Percentiles rank a stretch among this genome's conserved stretches.
Evolutionary conservation across 2,888 invertebrate genomes (phyloP).

Genomic region (Leucophenga maculata): DNA sequence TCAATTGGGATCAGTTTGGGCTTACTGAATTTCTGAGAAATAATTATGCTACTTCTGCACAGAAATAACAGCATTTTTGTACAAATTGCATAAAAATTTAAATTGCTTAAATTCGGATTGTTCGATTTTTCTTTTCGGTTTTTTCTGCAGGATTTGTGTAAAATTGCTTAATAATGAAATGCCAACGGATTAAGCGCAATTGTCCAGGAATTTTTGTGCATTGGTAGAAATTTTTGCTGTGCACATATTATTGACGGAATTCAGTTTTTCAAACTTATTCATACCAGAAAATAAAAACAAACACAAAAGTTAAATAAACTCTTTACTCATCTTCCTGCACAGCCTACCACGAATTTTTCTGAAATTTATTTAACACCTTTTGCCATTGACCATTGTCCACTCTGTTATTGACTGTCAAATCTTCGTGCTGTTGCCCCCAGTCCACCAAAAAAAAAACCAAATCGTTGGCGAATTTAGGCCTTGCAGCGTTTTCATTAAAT

Average conservation of each 20-base stretch:
- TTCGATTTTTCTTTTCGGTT: constrained; percentile 28
- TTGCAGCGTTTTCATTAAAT: constrained; percentile 68
- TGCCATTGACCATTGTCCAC: constrained; percentile 33
- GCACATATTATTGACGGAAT: constrained; percentile 29
- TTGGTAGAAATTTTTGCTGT: background rate
- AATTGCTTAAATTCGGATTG: constrained; percentile 50
- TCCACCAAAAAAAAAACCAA: background rate
- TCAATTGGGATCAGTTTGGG: background rate
- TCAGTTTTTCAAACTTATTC: background rate
- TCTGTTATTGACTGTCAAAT: constrained; percentile 14
- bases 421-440: too few species aligned
- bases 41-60: constrained; percentile 68
- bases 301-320: background rate
- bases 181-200: constrained; percentile 64
- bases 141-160: constrained; percentile 38
- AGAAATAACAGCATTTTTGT: constrained; percentile 68
- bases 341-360: constrained; percentile 42
- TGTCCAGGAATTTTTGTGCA: constrained; percentile 49
- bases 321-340: background rate
- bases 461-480: constrained; percentile 40
- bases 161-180: constrained; percentile 67
- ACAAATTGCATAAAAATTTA: constrained; percentile 69
- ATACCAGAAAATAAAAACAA: background rate
- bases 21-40: constrained; percentile 63
- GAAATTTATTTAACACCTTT: constrained; percentile 67